Conservation (phyloP, 2,797 vertebrate genomes). For the Sparus aurata region DNA sequence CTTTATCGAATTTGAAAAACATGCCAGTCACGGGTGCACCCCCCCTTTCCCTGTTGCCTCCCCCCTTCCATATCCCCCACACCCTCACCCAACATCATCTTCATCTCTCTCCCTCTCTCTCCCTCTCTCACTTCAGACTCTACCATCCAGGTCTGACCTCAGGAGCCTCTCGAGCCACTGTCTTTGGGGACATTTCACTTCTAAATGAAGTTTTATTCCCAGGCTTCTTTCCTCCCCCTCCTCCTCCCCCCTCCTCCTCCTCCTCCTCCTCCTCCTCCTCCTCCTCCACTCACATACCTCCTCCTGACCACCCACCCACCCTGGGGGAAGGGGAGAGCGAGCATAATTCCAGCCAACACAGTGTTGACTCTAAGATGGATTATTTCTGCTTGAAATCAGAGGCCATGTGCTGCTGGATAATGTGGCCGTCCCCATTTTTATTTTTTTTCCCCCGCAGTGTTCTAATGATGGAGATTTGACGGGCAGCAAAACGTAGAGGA, state of each 20-base stretch:
- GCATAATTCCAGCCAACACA: conserved; percentile 81
- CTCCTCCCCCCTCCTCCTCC: conserved; percentile 33
- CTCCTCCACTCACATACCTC: conserved; percentile 24
- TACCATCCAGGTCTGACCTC: conserved; percentile 67
- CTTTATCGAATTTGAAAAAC: conserved; percentile 85
- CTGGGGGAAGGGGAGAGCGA: conserved; percentile 66
- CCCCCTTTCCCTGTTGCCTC: not conserved
- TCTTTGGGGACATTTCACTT: conserved; percentile 77
- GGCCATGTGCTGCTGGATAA: conserved; percentile 77
- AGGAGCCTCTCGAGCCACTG: conserved; percentile 61
- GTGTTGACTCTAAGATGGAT: conserved; percentile 85
- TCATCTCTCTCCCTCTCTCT: conserved; percentile 30
- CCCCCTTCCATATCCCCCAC: not conserved
- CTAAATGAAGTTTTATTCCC: conserved; percentile 81
- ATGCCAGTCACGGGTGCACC: conserved; percentile 74
- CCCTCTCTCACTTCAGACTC: conserved; percentile 51
- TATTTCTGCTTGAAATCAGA: conserved; percentile 85
- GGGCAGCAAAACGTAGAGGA: conserved; percentile 60
- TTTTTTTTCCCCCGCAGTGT: conserved; percentile 36
- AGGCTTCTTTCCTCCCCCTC: conserved; percentile 14
- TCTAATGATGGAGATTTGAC: conserved; percentile 75
- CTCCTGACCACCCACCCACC: conserved; percentile 66
- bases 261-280: not conserved
- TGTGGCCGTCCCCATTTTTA: conserved; percentile 54
- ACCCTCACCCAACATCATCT: conserved; percentile 41